Base-by-base conservation (phyloP, 2,113 vertebrate genomes). In the Fregetta grallaria region DNA sequence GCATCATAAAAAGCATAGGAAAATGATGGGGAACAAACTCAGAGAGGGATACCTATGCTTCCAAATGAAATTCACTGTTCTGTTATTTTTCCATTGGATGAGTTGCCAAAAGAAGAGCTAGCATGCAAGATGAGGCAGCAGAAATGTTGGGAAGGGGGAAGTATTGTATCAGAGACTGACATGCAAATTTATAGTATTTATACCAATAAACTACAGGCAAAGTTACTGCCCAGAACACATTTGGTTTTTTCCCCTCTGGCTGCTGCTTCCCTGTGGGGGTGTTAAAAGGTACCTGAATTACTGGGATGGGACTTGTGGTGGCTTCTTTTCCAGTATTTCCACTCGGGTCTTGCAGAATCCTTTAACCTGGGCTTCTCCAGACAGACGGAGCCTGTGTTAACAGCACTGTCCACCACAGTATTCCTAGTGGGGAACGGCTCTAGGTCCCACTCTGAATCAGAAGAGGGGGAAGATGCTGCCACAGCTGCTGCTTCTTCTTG, bases 271-370 rank as follows among this genome's bases (percentile, higher is more conserved):
- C 32, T 70, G 3, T 25, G 26, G 9, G 8, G 15, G 4, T 80
- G 7, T 84, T 67, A 44, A 52, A 91, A 91, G 5, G 18, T 97
- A 99, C 99, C 99, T 98, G 98, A 97, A 88, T 98, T 98, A 53
- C 85, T 97, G 58, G 86, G 90, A 3, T 93, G 93, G 45, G 97
- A 98, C 52, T 98, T 98, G 8, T 96, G 68, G 40, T 98, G 93
- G 3, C 92, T 98, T 94, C 95, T 98, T 88, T 96, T 98, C 99
- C 99, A 99, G 52, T 98, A 99, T 76, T 96, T 98, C 98, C 98
- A 98, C 21, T 93, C 79, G 1, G 97, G 97, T 86, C 73, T 98
- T 42, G 75, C 86, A 86, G 75, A 72, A 55, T 75, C 70, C 22
- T 66, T 73, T 50, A 88, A 66, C 44, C 25, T 82, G 40, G 80